These are phyloP conservation scores for Pollenia labialis DNA, from an alignment of 2,888 invertebrate genomes.

Conservation along the genomic window DNA sequence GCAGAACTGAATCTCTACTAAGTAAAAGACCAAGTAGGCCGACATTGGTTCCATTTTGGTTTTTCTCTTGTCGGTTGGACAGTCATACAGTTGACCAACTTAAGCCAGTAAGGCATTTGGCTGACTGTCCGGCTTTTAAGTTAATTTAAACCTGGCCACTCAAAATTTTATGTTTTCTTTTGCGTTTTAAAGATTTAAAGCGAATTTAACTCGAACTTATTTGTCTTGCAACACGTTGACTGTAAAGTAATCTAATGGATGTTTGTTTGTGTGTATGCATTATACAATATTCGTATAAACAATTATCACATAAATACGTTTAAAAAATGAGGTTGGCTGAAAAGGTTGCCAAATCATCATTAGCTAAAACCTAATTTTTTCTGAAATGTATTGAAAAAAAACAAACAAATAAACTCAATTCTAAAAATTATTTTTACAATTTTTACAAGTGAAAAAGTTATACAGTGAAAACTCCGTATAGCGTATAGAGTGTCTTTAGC, in stretches of 20 bases:
- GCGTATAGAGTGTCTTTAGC: no score
- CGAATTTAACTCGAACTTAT: slow-evolving; percentile 51
- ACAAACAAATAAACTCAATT: no score
- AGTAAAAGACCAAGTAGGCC: neutral
- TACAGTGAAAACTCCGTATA: no score
- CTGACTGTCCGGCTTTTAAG: neutral
- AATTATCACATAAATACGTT: neutral
- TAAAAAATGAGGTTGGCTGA: neutral
- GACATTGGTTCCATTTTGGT: neutral
- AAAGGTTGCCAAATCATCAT: slow-evolving; percentile 1
- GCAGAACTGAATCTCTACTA: slow-evolving; percentile 4
- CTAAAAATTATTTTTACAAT: no score
- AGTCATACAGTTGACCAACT: neutral
- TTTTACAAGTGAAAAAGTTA: no score
- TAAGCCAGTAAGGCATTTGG: neutral
- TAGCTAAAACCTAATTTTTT: no score
- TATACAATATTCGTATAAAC: slow-evolving; percentile 1
- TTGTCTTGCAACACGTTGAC: slow-evolving; percentile 44
- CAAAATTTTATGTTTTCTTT: neutral
- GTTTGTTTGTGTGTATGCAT: neutral
- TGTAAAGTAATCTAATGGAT: slow-evolving; percentile 4
- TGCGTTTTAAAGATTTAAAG: slow-evolving; percentile 26
- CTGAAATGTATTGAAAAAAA: no score
- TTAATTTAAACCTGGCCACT: slow-evolving; percentile 2
- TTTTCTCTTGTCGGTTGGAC: neutral